Base-by-base conservation (phyloP, 2,113 vertebrate species). In the Galemys pyrenaicus region DNA sequence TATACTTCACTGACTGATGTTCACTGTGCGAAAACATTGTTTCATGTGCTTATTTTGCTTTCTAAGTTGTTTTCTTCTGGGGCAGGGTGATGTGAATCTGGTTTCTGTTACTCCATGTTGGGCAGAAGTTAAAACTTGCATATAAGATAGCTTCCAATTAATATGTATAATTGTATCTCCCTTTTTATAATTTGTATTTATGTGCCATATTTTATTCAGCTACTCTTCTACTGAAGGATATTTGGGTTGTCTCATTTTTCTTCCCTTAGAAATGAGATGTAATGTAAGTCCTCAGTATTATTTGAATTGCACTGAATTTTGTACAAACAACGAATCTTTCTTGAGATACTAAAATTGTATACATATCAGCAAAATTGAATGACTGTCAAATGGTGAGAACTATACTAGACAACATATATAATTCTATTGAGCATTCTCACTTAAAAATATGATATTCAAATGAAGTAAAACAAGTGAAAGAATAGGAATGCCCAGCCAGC, bases 371-470 rank as follows among this genome's bases (percentile, higher is more conserved):
- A 77, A 89, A 79, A 71, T 0, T 51, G 37, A 91, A 49, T 80
- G 26, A 9, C 1, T 41, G 32, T n/a, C 78, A 80, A 64, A 20
- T 62, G 22, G 56, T 30, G 24, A 87, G 77, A 91, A 64, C 37
- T 91, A 5, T 74, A 35, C 87, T 54, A 84, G n/a, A 37, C 37
- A 75, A 54, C 70, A 9, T 51, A 8, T 60, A 37, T 84, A 81
- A 81, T 92, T 28, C 9, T 71, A 58, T 39, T 80, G 30, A 70
- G 11, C 37, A 78, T 75, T 92, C 37, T 92, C 58, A 90, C 56
- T 77, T 80, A 64, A 92, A 92, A 44, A 39, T 44, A 87, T 26
- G 20, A 67, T 81, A 44, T 80, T 95, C 44, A 91, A 88, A 67
- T 60, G 26, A 78, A 78, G 39, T 89, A 84, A 17, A 5, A 39